Percentiles rank a stretch among this genome's conserved stretches.
These are phyloP conservation scores for Osmoderma eremita DNA, from an alignment of 2,888 invertebrate species.

Conservation along the genomic window DNA sequence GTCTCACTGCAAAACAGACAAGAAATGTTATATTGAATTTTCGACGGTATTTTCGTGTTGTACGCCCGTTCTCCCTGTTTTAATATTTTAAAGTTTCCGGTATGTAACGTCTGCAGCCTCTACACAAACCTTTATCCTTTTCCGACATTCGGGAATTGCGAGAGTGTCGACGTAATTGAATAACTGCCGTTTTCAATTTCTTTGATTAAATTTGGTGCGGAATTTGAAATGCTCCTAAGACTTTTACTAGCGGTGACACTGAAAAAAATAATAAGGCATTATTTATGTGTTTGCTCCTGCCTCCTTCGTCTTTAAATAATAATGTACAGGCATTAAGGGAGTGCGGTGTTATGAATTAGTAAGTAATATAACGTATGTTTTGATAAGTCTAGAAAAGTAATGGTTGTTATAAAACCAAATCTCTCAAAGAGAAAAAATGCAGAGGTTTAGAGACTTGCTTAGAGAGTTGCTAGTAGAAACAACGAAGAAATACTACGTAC, in stretches of 20 bases:
- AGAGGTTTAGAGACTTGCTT: no score
- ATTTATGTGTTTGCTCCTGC: no score
- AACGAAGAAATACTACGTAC: no score
- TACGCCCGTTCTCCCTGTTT: constrained; percentile 22
- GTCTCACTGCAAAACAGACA: constrained; percentile 31
- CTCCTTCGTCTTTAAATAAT: no score
- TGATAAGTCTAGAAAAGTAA: no score
- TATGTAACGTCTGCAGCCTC: constrained; percentile 29
- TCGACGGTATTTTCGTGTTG: constrained; percentile 33
- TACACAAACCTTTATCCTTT: constrained; percentile 27
- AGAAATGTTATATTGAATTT: constrained; percentile 36
- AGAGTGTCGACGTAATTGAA: constrained; percentile 17
- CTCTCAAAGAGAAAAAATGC: no score
- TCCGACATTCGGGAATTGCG: constrained; percentile 19
- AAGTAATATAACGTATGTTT: no score
- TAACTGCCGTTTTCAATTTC: constrained; percentile 31
- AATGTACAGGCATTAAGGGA: no score
- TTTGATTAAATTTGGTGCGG: constrained; percentile 28
- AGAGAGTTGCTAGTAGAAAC: no score
- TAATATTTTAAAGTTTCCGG: constrained; percentile 32
- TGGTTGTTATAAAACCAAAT: no score
- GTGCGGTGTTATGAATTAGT: no score
- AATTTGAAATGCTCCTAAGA: constrained; percentile 11
- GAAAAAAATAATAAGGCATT: constrained; percentile 9
- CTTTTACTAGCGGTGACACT: constrained; percentile 12